Evolutionary conservation across 2,113 vertebrate species (phyloP).

Genomic region (Peromyscus maniculatus): DNA sequence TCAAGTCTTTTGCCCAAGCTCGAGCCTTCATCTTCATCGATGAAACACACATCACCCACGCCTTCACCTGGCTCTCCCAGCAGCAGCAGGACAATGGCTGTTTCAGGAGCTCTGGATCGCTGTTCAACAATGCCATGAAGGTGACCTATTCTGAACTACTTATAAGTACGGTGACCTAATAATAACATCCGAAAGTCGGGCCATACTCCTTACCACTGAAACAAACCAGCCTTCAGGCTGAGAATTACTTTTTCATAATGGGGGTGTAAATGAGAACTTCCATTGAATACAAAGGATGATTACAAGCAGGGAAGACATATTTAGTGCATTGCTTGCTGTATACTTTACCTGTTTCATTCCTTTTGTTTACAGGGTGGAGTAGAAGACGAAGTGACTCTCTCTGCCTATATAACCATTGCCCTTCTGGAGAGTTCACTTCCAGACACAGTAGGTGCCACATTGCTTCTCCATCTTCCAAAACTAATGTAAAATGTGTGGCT

Average conservation of each 20-base stretch:
- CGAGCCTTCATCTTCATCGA: conserved; percentile 79
- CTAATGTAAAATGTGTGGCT: neutral
- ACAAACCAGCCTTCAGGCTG: neutral
- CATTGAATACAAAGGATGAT: neutral
- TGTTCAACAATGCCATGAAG: conserved; percentile 85
- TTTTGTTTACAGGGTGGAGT: conserved; percentile 77
- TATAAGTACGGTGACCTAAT: neutral
- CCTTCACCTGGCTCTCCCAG: conserved; percentile 77
- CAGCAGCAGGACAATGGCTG: conserved; percentile 86
- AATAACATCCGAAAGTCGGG: no score
- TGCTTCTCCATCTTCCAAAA: neutral
- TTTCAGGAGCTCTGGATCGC: conserved; percentile 81
- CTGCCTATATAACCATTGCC: conserved; percentile 80
- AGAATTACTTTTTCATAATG: neutral
- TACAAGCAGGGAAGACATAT: neutral
- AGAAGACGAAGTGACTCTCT: conserved; percentile 66
- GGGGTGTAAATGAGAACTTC: neutral
- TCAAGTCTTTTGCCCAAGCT: conserved; percentile 85
- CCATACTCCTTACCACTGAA: no score
- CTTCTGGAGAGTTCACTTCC: conserved; percentile 82
- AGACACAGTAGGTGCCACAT: conserved; percentile 56
- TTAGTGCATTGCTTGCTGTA: neutral
- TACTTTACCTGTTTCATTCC: neutral
- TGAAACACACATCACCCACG: conserved; percentile 79
- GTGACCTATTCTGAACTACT: conserved; percentile 59